A percentile compares a stretch with the other conserved stretches of the same genome.
phyloP scores from a whole-genome alignment of 2,113 vertebrate species.

The Toxotes chatareus region DNA sequence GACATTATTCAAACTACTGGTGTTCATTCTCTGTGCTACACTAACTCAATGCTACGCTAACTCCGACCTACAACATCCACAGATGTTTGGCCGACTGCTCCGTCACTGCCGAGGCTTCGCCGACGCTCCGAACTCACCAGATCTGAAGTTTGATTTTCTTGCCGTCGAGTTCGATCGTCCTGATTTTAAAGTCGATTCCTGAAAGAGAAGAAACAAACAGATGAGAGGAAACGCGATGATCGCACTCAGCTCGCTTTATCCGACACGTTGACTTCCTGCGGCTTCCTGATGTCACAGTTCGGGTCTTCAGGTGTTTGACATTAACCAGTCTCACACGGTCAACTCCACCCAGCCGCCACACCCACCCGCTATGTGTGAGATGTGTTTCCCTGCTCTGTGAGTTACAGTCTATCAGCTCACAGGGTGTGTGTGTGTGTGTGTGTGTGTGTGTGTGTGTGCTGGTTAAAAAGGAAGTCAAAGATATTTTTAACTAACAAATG shows the following conservation, averaged over 20 bases:
- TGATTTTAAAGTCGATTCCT: constrained; percentile 97
- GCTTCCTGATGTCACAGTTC: too few relatives aligned
- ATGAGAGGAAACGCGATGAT: too few relatives aligned
- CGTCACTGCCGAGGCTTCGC: not conserved
- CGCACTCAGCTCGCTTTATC: too few relatives aligned
- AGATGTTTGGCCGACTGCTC: too few relatives aligned
- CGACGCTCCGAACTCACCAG: constrained; percentile 81
- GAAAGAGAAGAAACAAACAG: constrained; percentile 48
- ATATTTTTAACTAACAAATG: not conserved
- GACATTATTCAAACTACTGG: too few relatives aligned
- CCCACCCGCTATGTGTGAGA: not conserved
- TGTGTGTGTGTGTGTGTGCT: not conserved
- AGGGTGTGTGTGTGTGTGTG: not conserved
- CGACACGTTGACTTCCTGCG: too few relatives aligned
- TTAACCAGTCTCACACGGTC: not conserved
- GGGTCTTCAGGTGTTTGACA: not conserved
- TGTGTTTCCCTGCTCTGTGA: not conserved
- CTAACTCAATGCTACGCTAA: too few relatives aligned
- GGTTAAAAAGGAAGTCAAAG: constrained; percentile 11
- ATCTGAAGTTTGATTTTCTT: constrained; percentile 97
- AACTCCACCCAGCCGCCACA: not conserved
- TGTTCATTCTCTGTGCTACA: too few relatives aligned
- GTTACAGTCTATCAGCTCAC: constrained; percentile 15
- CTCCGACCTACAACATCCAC: too few relatives aligned
- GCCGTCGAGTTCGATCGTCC: constrained; percentile 93